Base-by-base conservation (phyloP, 2,888 invertebrate genomes). In the Stomorhina lunata region DNA sequence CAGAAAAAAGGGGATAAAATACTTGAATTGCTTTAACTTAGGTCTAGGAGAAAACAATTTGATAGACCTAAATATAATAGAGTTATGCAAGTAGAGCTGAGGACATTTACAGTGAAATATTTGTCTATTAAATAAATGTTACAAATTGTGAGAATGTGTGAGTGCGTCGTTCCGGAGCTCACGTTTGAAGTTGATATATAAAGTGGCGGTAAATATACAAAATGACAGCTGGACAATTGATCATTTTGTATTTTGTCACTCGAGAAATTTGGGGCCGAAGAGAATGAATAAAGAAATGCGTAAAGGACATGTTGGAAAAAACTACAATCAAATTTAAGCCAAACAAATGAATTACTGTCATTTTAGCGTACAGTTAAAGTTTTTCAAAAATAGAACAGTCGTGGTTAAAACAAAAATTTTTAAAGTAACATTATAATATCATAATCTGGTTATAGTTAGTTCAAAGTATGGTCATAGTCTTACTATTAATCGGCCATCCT, bases 321-420 rank as follows among this genome's bases (percentile, higher is more conserved):
- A 61, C 9, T 40, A n/a, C 25, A 40, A 34, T 7, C 27, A 71
- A 77, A 69, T 50, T 50, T 43, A 61, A 77, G 68, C 40, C 61
- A 69, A 61, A 77, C 43, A 69, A 61, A 77, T 77, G 61, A 43
- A 61, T 50, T 43, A 50, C 43, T 77, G 61, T 68, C 68, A 77
- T 20, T 53, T 69, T 68, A 61, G 69, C 43, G 53, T 22, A 61
- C 22, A 1, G 25, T 32, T 17, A 32, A 32, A 15, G 55, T 9
- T 59, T 40, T n/a, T n/a, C n/a, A n/a, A n/a, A n/a, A n/a, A n/a
- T n/a, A n/a, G n/a, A n/a, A n/a, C n/a, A n/a, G n/a, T n/a, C n/a
- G n/a, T n/a, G n/a, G n/a, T n/a, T n/a, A n/a, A n/a, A n/a, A n/a
- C n/a, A n/a, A n/a, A n/a, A n/a, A n/a, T n/a, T n/a, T n/a, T n/a